phyloP scores from a whole-genome alignment of 1,140 invertebrate genomes.

The Calliopsis andreniformis region DNA sequence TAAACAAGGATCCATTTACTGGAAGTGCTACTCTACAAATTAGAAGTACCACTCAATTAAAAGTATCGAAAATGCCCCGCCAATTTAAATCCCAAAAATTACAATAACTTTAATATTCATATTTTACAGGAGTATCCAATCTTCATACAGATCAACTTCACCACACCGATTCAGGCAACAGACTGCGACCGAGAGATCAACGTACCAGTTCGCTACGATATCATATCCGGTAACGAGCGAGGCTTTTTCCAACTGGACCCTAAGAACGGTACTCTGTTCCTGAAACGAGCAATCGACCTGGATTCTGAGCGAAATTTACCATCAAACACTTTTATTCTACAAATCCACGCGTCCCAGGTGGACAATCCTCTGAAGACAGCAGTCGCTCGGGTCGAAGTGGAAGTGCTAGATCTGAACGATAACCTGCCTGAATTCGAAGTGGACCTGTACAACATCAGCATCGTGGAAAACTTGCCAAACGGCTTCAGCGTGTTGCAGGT shows the following conservation, averaged over 20 bases:
- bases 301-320: constrained; percentile 86
- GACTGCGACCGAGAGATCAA: constrained; percentile 89
- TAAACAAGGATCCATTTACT: too few relatives aligned
- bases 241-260: constrained; percentile 87
- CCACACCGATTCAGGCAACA: constrained; percentile 87
- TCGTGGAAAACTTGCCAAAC: constrained; percentile 94
- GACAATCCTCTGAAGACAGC: constrained; percentile 90
- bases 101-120: neutral
- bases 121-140: constrained; percentile 84
- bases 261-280: constrained; percentile 87
- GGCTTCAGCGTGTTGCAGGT: constrained; percentile 86
- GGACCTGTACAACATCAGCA: constrained; percentile 94
- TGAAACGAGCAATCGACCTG: constrained; percentile 90
- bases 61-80: too few relatives aligned
- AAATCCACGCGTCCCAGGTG: constrained; percentile 89
- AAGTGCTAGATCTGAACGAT: constrained; percentile 91
- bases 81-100: too few relatives aligned
- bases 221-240: constrained; percentile 88
- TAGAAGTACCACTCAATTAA: too few relatives aligned
- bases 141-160: constrained; percentile 86
- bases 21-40: too few relatives aligned
- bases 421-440: constrained; percentile 93
- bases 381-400: constrained; percentile 88
- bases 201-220: constrained; percentile 86
- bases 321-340: constrained; percentile 88